These are phyloP conservation scores for Arctia plantaginis DNA, from an alignment of 2,888 invertebrate genomes.

Conservation along the genomic window DNA sequence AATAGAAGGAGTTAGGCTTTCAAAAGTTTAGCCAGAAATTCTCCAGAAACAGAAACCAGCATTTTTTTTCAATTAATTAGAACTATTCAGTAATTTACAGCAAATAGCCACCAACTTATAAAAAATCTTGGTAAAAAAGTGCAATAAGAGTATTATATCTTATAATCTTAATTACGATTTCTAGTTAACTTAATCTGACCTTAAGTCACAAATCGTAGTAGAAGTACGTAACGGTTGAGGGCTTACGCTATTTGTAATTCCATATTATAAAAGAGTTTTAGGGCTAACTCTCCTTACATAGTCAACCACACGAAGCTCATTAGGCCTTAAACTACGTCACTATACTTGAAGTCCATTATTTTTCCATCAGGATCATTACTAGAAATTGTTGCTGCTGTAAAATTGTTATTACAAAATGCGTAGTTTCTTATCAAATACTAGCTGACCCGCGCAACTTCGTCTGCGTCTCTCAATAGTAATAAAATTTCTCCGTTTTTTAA, in stretches of 20 bases:
- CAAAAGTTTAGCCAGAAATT: background rate
- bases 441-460: no score
- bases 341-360: background rate
- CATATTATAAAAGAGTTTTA: background rate
- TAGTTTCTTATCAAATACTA: slow-evolving; percentile 17
- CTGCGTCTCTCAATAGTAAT: no score
- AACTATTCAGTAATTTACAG: background rate
- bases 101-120: no score
- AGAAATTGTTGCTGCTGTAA: slow-evolving; percentile 7
- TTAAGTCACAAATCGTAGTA: background rate
- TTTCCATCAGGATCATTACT: background rate
- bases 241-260: no score
- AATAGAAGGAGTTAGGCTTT: slow-evolving; percentile 9
- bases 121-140: background rate
- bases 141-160: background rate
- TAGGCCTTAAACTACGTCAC: background rate
- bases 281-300: background rate
- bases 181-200: background rate
- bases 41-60: no score
- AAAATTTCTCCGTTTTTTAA: no score
- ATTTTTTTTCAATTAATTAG: background rate
- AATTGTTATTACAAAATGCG: background rate
- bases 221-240: background rate
- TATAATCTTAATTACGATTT: no score
- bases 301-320: background rate